phyloP scores from a whole-genome alignment of 2,113 vertebrate species.

The Australoheros scitulus region DNA sequence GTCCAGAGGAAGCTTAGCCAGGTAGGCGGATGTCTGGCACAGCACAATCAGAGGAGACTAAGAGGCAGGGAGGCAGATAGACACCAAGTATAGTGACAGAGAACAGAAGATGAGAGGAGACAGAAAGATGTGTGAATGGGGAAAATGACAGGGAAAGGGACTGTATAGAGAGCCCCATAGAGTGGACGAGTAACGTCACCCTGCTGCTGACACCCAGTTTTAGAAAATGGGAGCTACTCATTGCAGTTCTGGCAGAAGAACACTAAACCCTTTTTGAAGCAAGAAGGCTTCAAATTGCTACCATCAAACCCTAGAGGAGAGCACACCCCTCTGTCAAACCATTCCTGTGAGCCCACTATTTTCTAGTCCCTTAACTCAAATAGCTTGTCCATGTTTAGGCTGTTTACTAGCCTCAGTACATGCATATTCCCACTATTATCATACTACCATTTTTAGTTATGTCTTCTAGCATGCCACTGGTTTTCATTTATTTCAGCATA shows the following conservation, averaged over 20 bases:
- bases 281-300: constrained; percentile 17
- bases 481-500: constrained; percentile 4
- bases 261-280: constrained; percentile 20
- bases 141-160: constrained; percentile 47
- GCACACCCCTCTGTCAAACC: constrained; percentile 2
- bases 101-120: constrained; percentile 35
- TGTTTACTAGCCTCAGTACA: background rate
- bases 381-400: background rate
- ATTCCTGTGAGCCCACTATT: background rate
- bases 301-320: constrained; percentile 26
- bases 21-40: constrained; percentile 44
- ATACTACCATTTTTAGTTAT: background rate
- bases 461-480: background rate
- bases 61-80: background rate
- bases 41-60: constrained; percentile 48
- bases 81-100: constrained; percentile 6
- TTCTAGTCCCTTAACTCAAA: background rate
- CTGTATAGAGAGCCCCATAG: background rate
- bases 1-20: constrained; percentile 48
- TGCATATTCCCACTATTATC: background rate
- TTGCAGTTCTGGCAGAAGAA: constrained; percentile 17
- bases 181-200: constrained; percentile 27
- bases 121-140: constrained; percentile 27
- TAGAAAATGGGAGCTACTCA: constrained; percentile 37
- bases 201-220: constrained; percentile 49